Percentiles rank a stretch among this genome's conserved stretches.
Conservation (phyloP, 2,113 vertebrate genomes). For the Morone saxatilis region DNA sequence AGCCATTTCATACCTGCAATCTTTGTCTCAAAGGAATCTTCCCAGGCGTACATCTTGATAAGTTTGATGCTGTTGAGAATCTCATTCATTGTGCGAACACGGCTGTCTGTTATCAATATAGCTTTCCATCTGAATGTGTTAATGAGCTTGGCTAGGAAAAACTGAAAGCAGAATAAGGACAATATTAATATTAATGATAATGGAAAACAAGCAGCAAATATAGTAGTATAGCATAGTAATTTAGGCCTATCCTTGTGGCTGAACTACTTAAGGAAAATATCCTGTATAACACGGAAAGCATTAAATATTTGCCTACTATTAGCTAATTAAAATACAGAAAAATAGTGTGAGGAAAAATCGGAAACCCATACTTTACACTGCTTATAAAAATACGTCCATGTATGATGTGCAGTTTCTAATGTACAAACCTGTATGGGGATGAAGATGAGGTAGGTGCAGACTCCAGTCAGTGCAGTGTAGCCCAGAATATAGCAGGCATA, state of each 20-base stretch:
- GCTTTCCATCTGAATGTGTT: constrained; percentile 76
- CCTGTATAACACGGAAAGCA: not conserved
- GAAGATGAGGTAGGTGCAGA: constrained; percentile 79
- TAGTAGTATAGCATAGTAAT: too few relatives aligned
- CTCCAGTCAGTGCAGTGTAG: constrained; percentile 84
- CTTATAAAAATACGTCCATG: not conserved
- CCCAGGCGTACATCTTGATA: constrained; percentile 90
- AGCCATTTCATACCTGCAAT: constrained; percentile 74
- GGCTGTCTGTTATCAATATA: constrained; percentile 80
- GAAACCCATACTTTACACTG: not conserved
- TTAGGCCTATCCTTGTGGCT: not conserved
- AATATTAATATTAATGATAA: not conserved
- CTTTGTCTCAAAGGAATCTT: constrained; percentile 84
- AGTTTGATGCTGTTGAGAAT: constrained; percentile 88
- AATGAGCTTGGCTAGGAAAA: constrained; percentile 81
- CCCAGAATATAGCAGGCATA: constrained; percentile 85
- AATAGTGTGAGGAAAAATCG: not conserved
- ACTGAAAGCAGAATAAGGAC: constrained; percentile 71
- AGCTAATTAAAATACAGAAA: not conserved
- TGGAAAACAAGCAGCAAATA: not conserved
- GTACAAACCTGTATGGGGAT: constrained; percentile 84
- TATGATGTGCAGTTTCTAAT: not conserved
- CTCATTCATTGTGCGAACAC: constrained; percentile 87
- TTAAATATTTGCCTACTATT: not conserved
- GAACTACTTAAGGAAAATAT: not conserved